Evolutionary conservation across 2,113 vertebrate species (phyloP).

Genomic region (Gallinago jamesoni): DNA sequence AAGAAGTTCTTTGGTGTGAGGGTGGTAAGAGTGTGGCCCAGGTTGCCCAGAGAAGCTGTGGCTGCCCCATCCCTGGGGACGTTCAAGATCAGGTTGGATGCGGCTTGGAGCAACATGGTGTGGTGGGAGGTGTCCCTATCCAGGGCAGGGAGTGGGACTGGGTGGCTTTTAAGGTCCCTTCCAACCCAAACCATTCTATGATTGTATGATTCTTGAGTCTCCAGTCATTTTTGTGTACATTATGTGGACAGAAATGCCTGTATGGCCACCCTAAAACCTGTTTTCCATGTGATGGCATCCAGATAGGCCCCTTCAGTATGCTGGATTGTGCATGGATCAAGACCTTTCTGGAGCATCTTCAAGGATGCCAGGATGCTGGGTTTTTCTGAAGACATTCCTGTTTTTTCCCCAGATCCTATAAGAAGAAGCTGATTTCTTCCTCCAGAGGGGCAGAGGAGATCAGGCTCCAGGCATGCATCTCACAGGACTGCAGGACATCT

Average conservation of each 20-base stretch:
- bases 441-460: background rate
- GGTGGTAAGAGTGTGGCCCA: too few relatives aligned
- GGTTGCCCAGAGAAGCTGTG: too few relatives aligned
- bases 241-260: background rate
- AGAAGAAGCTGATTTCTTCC: background rate
- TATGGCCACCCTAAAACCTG: background rate
- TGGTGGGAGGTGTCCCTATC: too few relatives aligned
- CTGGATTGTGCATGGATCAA: background rate
- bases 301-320: background rate
- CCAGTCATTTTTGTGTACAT: background rate
- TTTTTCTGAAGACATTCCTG: fast-evolving
- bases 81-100: too few relatives aligned
- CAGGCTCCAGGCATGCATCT: background rate
- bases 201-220: background rate
- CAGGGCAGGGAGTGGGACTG: too few relatives aligned
- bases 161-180: background rate
- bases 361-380: background rate
- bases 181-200: background rate
- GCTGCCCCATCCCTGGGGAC: too few relatives aligned
- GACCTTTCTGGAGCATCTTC: background rate
- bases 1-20: too few relatives aligned
- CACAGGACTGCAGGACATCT: background rate
- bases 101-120: too few relatives aligned
- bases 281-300: background rate
- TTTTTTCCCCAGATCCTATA: background rate